Evolutionary conservation across 2,113 vertebrate genomes (phyloP).

Genomic region (Tyto alba): DNA sequence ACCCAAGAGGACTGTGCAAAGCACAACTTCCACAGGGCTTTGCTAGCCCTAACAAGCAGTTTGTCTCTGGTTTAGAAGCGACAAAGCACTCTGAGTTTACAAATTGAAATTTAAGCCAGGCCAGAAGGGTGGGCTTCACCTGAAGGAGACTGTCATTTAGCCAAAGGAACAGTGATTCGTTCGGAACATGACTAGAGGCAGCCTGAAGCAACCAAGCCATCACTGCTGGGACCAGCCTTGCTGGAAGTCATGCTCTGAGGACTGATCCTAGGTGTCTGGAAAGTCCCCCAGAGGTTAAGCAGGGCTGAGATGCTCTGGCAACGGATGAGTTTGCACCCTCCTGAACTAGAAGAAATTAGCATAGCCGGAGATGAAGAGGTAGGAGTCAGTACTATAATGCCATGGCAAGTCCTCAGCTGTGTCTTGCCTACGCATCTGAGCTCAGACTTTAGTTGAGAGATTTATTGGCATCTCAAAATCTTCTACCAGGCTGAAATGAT

Average conservation of each 20-base stretch:
- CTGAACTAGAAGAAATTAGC: not conserved
- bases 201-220: not conserved
- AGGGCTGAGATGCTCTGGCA: not conserved
- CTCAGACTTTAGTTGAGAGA: not conserved
- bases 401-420: not conserved
- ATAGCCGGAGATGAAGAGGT: not conserved
- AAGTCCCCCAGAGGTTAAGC: not conserved
- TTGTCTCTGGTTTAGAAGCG: not conserved
- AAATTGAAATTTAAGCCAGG: not conserved
- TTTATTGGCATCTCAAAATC: not conserved
- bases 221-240: not conserved
- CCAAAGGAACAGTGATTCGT: not conserved
- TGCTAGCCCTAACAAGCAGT: not conserved
- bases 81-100: not conserved
- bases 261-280: not conserved
- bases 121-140: not conserved
- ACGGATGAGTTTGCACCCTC: not conserved
- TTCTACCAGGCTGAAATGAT: not conserved
- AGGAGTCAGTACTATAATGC: not conserved
- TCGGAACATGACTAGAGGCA: not conserved
- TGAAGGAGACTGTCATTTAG: not conserved
- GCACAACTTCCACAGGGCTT: fast-evolving
- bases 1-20: not conserved
- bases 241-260: not conserved
- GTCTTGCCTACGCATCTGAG: not conserved